Conservation (phyloP, 2,888 invertebrate species). For the Synanthedon formicaeformis region DNA sequence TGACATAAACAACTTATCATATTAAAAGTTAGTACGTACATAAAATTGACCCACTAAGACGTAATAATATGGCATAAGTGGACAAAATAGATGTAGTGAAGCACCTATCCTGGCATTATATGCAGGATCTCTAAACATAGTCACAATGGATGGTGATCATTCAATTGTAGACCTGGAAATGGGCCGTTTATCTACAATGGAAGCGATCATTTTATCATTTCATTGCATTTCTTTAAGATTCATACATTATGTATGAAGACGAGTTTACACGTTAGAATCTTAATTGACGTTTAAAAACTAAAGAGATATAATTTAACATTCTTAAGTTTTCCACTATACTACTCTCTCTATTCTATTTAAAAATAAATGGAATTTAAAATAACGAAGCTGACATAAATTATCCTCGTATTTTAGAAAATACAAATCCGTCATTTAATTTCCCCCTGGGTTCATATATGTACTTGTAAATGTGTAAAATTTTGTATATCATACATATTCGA, state of each 20-base stretch:
- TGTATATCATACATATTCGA: background rate
- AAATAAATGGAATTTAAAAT: no score
- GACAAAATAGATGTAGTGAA: slow-evolving; percentile 27
- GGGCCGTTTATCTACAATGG: slow-evolving; percentile 60
- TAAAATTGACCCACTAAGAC: slow-evolving; percentile 43
- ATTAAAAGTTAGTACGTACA: background rate
- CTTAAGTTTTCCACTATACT: no score
- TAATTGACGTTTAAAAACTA: background rate
- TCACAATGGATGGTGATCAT: slow-evolving; percentile 64
- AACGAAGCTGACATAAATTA: no score
- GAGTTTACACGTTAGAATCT: background rate
- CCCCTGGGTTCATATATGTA: slow-evolving; percentile 1
- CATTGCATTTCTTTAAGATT: slow-evolving; percentile 65
- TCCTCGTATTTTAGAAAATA: slow-evolving; percentile 1
- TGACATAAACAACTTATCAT: background rate
- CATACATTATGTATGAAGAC: slow-evolving; percentile 48
- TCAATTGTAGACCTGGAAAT: slow-evolving; percentile 63
- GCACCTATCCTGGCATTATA: slow-evolving; percentile 55
- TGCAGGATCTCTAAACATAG: slow-evolving; percentile 70
- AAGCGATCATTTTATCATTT: slow-evolving; percentile 34
- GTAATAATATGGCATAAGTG: slow-evolving; percentile 53
- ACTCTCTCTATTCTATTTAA: no score
- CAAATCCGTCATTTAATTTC: slow-evolving; percentile 9
- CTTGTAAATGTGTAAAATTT: background rate
- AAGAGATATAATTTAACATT: no score